These are phyloP conservation scores for Progne subis DNA, from an alignment of 2,113 vertebrate species.

Conservation along the genomic window DNA sequence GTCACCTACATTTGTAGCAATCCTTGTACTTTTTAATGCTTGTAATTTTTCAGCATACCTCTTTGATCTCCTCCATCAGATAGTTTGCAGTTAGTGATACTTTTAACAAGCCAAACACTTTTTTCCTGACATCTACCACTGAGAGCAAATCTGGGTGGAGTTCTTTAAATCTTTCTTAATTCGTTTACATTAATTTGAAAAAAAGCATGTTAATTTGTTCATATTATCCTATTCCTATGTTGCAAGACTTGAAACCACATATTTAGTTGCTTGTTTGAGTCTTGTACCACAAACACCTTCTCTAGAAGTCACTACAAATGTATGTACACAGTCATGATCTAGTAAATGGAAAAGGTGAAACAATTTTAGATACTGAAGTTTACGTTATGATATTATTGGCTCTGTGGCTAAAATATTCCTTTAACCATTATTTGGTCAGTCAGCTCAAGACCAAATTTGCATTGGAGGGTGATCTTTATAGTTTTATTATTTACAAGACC, in stretches of 20 bases:
- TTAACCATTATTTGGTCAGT: background rate
- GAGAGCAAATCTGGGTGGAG: background rate
- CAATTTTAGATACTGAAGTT: background rate
- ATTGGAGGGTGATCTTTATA: background rate
- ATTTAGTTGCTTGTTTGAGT: background rate
- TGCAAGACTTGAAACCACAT: background rate
- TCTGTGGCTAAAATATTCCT: background rate
- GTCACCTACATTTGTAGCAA: background rate
- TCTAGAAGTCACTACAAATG: background rate
- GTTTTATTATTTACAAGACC: background rate
- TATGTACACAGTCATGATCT: background rate
- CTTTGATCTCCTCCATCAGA: background rate
- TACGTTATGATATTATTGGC: fast-evolving
- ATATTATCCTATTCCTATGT: background rate
- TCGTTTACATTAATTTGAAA: background rate
- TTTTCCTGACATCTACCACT: background rate
- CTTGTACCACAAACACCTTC: background rate
- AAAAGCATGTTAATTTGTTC: background rate
- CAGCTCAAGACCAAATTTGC: background rate
- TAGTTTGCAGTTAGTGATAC: background rate
- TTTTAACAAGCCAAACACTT: background rate
- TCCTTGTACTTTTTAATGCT: background rate
- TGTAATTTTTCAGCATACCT: background rate
- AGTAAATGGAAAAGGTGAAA: background rate
- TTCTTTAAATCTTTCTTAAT: background rate